Evolutionary conservation across 2,888 invertebrate genomes (phyloP), one percentile per base, ranked within the genome.

Genomic region (Cephonodes hylas): DNA sequence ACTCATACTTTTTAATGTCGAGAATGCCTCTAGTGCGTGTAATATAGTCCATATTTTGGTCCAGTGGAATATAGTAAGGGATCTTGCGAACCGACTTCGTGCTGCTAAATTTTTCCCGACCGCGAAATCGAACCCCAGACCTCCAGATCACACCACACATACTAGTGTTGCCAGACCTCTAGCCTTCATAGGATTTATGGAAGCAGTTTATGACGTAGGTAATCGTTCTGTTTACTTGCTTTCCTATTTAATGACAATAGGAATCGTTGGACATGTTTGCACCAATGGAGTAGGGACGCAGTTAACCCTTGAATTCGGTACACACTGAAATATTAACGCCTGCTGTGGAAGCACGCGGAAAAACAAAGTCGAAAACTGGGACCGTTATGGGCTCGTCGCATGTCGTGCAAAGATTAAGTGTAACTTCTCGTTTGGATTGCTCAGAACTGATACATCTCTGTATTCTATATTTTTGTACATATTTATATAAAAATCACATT

Each of bases 321-420:
- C 86, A 81, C 76, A 79, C 85, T 92, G 88, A 91, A 92, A 91
- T 92, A 92, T 92, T 92, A 91, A 92, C 86, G 86, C 83, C 75
- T 75, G 82, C 85, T 87, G 86, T 91, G 85, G 89, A 84, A 84
- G 84, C 84, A 84, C 85, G 87, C 87, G 88, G 89, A 91, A 91
- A 91, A 91, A 91, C 91, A 91, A 85, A 91, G 90, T 88, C 87
- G 85, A 89, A 91, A 89, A 89, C 88, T 86, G 86, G 84, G 78
- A 77, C 87, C 83, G 89, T 85, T 89, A 88, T 86, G 86, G 89
- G 88, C 86, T 86, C 85, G 89, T 90, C 88, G 89, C 89, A 85
- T 84, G 84, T 78, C 65, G 66, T 61, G 23, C 91, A 91, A 80
- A 91, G 91, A 91, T 74, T 82, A 91, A 73, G 63, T 60, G 25